Conservation (phyloP, 2,113 vertebrate genomes). For the Sinocyclocheilus rhinocerous region DNA sequence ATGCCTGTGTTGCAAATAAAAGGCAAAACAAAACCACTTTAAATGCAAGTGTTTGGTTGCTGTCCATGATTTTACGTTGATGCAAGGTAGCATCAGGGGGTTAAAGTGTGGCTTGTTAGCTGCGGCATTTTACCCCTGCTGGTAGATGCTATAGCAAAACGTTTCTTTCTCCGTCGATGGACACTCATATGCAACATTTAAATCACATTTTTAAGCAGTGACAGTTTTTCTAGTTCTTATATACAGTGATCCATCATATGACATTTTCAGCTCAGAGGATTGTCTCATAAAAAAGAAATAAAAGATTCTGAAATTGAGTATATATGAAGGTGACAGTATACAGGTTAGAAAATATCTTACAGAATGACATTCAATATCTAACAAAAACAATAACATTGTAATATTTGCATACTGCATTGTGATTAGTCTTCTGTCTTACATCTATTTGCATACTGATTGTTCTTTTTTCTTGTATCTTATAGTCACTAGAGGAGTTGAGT, state of each 20-base stretch:
- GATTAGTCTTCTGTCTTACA: no score
- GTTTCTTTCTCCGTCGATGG: background rate
- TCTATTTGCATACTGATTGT: no score
- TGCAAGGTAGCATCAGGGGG: background rate
- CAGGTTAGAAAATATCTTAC: background rate
- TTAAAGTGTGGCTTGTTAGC: background rate
- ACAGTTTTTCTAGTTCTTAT: background rate
- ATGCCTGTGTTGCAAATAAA: slow-evolving; percentile 63
- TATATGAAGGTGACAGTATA: background rate
- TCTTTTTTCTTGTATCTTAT: no score
- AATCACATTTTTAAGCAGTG: background rate
- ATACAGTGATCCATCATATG: background rate
- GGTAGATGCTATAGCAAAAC: background rate
- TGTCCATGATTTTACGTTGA: background rate
- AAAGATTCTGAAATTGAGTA: background rate
- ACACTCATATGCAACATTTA: background rate
- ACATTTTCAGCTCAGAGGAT: background rate
- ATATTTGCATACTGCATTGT: no score
- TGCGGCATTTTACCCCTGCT: background rate
- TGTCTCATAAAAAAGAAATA: background rate
- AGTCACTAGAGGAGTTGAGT: no score
- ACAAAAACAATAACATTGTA: background rate
- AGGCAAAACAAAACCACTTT: slow-evolving; percentile 50
- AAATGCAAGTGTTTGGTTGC: background rate
- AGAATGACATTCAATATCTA: background rate